Evolutionary conservation across 2,888 invertebrate genomes (phyloP).

Genomic region (Lepidochrysops patricia): DNA sequence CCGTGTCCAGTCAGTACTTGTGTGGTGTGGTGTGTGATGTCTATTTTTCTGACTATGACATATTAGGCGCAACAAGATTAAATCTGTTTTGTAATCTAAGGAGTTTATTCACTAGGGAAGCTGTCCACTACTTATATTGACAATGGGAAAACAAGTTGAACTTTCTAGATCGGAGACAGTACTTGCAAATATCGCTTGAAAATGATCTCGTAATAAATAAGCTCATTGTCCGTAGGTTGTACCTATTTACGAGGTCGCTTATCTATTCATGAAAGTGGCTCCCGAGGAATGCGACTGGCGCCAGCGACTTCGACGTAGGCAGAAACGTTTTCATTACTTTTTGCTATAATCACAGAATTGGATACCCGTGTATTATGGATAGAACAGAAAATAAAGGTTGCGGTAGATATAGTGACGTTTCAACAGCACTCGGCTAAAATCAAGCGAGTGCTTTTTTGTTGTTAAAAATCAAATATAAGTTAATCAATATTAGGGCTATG

Average conservation of each 20-base stretch:
- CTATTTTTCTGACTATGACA: too few species aligned
- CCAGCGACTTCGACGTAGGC: slow-evolving; percentile 31
- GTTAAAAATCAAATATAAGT: too few species aligned
- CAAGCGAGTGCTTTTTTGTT: background rate
- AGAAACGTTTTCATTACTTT: slow-evolving; percentile 13
- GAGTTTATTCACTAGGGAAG: background rate
- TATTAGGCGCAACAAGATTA: too few species aligned
- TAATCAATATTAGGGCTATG: too few species aligned
- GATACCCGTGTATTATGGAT: slow-evolving; percentile 21
- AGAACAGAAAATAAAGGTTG: too few species aligned
- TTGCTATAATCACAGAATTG: slow-evolving; percentile 3
- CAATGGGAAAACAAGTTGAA: background rate
- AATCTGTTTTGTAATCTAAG: too few species aligned
- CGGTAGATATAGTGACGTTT: slow-evolving; percentile 24
- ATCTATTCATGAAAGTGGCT: slow-evolving; percentile 70
- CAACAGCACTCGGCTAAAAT: background rate
- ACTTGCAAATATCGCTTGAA: background rate
- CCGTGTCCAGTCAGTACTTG: too few species aligned
- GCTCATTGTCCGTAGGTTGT: slow-evolving; percentile 20
- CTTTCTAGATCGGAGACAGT: background rate
- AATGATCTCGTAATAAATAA: slow-evolving; percentile 18
- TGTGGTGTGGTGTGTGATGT: too few species aligned
- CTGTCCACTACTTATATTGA: background rate
- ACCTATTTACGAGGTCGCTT: slow-evolving; percentile 53
- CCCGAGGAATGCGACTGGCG: slow-evolving; percentile 63